These are phyloP conservation scores for Coelogynopora nodosa DNA, from an alignment of 2,888 invertebrate species.

Conservation along the genomic window DNA sequence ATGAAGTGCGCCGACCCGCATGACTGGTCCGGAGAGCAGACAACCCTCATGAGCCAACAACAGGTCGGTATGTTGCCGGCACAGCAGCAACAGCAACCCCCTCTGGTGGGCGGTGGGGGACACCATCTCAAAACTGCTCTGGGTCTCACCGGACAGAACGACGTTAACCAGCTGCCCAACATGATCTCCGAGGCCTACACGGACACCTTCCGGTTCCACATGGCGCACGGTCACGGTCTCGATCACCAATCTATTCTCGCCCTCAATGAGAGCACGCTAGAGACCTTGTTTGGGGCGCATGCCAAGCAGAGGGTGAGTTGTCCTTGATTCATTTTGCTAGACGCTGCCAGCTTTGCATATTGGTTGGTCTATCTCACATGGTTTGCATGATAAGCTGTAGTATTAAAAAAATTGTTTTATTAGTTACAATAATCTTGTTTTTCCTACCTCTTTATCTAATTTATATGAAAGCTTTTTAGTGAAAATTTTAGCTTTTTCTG, in stretches of 20 bases:
- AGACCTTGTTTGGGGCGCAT: neutral
- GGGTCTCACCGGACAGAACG: neutral
- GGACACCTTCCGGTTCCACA: slow-evolving; percentile 20
- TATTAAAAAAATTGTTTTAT: too few relatives aligned
- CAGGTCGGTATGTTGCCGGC: neutral
- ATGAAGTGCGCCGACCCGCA: neutral
- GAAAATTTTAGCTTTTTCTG: too few relatives aligned
- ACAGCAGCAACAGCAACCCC: neutral
- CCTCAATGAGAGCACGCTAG: neutral
- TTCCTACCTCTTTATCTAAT: too few relatives aligned
- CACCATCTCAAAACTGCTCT: slow-evolving; percentile 2
- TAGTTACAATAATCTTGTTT: too few relatives aligned
- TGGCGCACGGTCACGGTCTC: neutral
- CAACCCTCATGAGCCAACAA: neutral
- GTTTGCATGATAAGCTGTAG: too few relatives aligned
- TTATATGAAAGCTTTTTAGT: too few relatives aligned
- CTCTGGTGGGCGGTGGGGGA: neutral
- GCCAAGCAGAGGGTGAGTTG: neutral
- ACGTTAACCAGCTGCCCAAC: neutral
- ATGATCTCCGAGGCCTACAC: slow-evolving; percentile 5
- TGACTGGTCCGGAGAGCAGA: neutral
- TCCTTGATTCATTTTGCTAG: too few relatives aligned
- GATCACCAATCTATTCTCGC: neutral
- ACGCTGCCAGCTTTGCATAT: too few relatives aligned
- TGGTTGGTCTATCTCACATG: too few relatives aligned